Evolutionary conservation across 1,140 invertebrate genomes (phyloP), one percentile per base, ranked within the genome.

Genomic region (Pteromalus puparum): DNA sequence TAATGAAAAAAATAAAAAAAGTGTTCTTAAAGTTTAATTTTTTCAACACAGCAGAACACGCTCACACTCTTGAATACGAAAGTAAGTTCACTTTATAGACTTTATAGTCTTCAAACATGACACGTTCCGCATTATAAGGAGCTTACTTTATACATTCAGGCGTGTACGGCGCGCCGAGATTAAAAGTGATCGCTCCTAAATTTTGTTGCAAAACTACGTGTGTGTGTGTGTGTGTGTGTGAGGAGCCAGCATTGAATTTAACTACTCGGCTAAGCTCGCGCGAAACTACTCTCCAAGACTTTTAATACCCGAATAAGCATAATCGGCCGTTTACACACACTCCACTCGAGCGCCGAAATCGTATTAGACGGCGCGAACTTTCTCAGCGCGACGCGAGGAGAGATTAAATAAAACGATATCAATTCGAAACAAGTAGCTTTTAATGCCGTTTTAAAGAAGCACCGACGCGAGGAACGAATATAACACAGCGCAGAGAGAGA

Each of bases 121-220:
- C 34, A 74, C 1, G 72, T 18, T 74, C 18, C 18, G 34, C 21
- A 74, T 74, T 38, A 74, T n/a, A 30, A 74, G 72, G 28, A 74
- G 34, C 72, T 74, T 42, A 74, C 26, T 74, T 30, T n/a, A 74
- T 38, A 38, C 34, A 74, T 30, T 74, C 15, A 10, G 18, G 53
- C 53, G 15, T 18, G 48, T 18, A 53, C 48, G 48, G 2, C 28
- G 70, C 15, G 15, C 26, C 70, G 72, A 42, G 34, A 74, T 21
- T 74, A 74, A 74, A 74, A 74, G 72, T 42, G 13, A 74, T 7
- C 72, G 3, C 5, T 74, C 21, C 34, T 74, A 38, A 74, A 74
- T 74, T 74, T 74, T 38, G 28, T 18, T 34, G 18, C 3, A 0
- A 18, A 15, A 7, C 13, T 42, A 38, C 72, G 5, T 42, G 34